Conservation (phyloP, 1,140 invertebrate species). For the Galleria mellonella region DNA sequence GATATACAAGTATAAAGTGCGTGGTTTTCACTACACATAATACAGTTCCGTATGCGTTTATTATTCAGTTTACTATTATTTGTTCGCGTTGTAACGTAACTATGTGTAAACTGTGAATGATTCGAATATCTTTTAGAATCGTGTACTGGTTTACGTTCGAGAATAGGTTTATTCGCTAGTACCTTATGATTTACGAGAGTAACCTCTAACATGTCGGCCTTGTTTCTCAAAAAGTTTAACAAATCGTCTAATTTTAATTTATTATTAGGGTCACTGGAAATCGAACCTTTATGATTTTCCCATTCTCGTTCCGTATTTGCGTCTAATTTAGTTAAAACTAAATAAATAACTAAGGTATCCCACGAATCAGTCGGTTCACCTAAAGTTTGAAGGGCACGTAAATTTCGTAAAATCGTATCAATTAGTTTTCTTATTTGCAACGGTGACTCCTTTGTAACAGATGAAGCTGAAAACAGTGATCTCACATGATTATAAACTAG, state of each 20-base stretch:
- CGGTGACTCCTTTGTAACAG: constrained; percentile 13
- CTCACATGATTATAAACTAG: constrained; percentile 15
- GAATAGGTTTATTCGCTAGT: too few species aligned
- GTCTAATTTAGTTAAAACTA: constrained; percentile 19
- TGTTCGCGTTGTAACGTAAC: neutral
- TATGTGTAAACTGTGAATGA: too few species aligned
- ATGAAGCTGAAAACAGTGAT: constrained; percentile 13
- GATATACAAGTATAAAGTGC: too few species aligned
- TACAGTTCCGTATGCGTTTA: constrained; percentile 1
- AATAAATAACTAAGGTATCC: too few species aligned
- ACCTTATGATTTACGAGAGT: too few species aligned
- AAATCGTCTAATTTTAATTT: constrained; percentile 14
- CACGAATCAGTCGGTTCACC: too few species aligned
- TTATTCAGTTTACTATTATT: too few species aligned
- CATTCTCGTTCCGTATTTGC: constrained; percentile 17
- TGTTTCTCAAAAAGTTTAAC: constrained; percentile 15
- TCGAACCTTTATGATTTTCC: constrained; percentile 14
- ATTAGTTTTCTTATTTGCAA: constrained; percentile 13
- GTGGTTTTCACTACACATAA: too few species aligned
- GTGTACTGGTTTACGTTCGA: too few species aligned
- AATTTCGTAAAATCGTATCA: constrained; percentile 15
- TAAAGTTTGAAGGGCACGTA: constrained; percentile 15
- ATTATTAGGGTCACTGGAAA: neutral
- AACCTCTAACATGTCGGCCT: constrained; percentile 19
- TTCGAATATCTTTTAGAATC: too few species aligned